These are phyloP conservation scores for Dicrostonyx torquatus DNA, from an alignment of 2,797 vertebrate genomes.

Conservation along the genomic window DNA sequence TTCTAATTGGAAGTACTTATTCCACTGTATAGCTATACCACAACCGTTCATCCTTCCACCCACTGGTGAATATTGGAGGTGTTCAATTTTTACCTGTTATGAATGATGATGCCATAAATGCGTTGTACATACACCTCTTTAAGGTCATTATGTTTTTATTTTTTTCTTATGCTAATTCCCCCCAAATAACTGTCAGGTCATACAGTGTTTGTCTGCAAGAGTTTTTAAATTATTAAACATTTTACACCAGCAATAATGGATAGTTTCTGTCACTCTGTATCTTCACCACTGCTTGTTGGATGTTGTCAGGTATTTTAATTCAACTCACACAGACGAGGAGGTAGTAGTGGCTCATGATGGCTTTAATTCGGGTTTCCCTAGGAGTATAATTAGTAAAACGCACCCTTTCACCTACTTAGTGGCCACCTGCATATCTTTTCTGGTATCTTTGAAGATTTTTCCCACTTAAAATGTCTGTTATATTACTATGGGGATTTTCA, in stretches of 20 bases:
- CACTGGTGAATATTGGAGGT: no score
- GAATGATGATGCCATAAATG: background rate
- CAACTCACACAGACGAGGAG: background rate
- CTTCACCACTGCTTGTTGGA: no score
- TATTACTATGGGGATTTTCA: slow-evolving; percentile 8
- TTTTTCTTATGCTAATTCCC: background rate
- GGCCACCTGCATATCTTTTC: background rate
- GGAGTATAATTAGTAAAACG: background rate
- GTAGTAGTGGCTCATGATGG: background rate
- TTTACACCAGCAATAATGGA: background rate
- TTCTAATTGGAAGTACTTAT: no score
- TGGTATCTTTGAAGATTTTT: background rate
- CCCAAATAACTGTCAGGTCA: background rate
- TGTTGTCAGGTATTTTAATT: background rate
- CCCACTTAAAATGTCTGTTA: background rate
- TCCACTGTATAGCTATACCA: no score
- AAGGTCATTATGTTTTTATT: background rate
- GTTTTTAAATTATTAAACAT: background rate
- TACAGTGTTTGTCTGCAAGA: background rate
- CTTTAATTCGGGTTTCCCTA: slow-evolving; percentile 7
- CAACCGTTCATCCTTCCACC: no score
- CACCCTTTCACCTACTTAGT: background rate
- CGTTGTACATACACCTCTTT: background rate
- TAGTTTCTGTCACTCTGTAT: background rate
- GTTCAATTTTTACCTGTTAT: background rate